Percentiles rank a stretch among this genome's conserved stretches.
phyloP scores from a whole-genome alignment of 1,140 invertebrate genomes.

The Hycleus phaleratus region DNA sequence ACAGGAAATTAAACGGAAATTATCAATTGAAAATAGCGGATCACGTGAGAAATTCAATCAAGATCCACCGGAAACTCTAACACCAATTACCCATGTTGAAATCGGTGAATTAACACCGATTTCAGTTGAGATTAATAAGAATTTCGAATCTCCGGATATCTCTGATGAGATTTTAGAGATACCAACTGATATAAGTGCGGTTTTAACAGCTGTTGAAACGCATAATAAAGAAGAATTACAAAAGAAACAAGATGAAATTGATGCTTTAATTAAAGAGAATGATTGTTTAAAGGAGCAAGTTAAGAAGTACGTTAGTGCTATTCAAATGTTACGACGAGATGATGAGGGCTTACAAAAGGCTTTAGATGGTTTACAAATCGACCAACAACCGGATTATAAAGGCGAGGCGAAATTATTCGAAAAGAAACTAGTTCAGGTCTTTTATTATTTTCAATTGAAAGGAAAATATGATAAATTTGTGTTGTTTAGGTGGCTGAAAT shows the following conservation, averaged over 20 bases:
- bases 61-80: slow-evolving; percentile 37
- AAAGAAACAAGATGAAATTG: slow-evolving; percentile 30
- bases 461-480: no score
- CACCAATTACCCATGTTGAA: slow-evolving; percentile 42
- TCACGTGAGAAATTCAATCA: slow-evolving; percentile 31
- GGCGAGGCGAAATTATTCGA: slow-evolving; percentile 78
- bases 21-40: slow-evolving; percentile 36
- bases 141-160: slow-evolving; percentile 26
- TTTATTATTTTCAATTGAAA: no score
- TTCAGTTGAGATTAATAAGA: slow-evolving; percentile 30
- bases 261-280: slow-evolving; percentile 63
- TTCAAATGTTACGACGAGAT: slow-evolving; percentile 70
- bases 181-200: slow-evolving; percentile 37
- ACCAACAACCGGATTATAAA: slow-evolving; percentile 48
- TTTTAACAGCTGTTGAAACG: slow-evolving; percentile 34
- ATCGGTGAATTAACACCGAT: slow-evolving; percentile 47
- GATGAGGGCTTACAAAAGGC: slow-evolving; percentile 38
- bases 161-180: slow-evolving; percentile 36
- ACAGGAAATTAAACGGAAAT: slow-evolving; percentile 19
- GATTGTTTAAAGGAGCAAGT: slow-evolving; percentile 80
- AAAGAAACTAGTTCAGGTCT: slow-evolving; percentile 76
- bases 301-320: slow-evolving; percentile 81
- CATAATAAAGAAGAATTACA: slow-evolving; percentile 34
- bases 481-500: slow-evolving; percentile 67
- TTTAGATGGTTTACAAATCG: slow-evolving; percentile 36